A percentile compares a stretch with the other conserved stretches of the same genome.
Evolutionary conservation across 2,797 vertebrate genomes (phyloP).

Genomic region (Pantherophis alleghaniensis): DNA sequence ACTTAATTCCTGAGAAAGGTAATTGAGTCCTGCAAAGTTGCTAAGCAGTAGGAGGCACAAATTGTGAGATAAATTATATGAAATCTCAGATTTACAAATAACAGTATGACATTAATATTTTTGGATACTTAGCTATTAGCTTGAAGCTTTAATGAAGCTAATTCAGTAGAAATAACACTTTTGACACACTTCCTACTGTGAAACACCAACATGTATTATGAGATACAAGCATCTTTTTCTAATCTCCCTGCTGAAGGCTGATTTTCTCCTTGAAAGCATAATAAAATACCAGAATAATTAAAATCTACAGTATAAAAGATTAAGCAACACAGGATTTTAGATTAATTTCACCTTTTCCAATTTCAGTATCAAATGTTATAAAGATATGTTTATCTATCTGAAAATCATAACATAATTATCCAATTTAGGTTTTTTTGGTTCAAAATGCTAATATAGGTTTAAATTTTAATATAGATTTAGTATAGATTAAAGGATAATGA

Average conservation of each 20-base stretch:
- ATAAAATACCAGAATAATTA: constrained; percentile 54
- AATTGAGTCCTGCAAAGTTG: neutral
- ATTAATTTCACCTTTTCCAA: constrained; percentile 52
- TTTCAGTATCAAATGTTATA: constrained; percentile 46
- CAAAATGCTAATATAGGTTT: constrained; percentile 2
- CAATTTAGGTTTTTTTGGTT: constrained; percentile 8
- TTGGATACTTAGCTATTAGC: constrained; percentile 39
- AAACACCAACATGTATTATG: constrained; percentile 28
- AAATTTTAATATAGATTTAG: neutral
- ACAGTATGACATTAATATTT: constrained; percentile 40
- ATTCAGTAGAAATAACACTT: constrained; percentile 31
- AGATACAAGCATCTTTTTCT: constrained; percentile 39
- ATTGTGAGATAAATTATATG: constrained; percentile 3
- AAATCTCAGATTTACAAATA: constrained; percentile 23
- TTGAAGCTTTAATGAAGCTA: constrained; percentile 34
- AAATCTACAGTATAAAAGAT: constrained; percentile 52
- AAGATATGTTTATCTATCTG: constrained; percentile 37
- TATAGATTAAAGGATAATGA: neutral
- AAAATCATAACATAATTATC: constrained; percentile 50
- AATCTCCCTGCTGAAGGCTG: constrained; percentile 44
- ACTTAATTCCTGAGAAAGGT: constrained; percentile 6
- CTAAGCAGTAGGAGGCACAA: constrained; percentile 17
- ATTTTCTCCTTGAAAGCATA: constrained; percentile 33
- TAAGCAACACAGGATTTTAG: constrained; percentile 41
- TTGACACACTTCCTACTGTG: neutral